These are phyloP conservation scores for Drosophila nigritarsus DNA, from an alignment of 2,888 invertebrate species.

Conservation along the genomic window DNA sequence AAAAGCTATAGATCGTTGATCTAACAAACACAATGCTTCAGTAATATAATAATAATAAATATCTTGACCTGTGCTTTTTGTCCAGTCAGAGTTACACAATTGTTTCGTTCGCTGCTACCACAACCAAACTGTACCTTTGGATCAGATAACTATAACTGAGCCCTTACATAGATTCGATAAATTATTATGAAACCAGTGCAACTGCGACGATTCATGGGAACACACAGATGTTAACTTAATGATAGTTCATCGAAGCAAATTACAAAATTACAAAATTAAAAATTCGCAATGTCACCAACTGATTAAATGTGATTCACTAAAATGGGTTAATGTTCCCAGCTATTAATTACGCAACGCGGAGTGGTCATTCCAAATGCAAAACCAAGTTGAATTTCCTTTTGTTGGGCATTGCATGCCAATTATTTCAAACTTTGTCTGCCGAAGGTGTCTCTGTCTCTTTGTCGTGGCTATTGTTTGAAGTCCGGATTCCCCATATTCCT, in stretches of 20 bases:
- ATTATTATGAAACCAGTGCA: too few relatives aligned
- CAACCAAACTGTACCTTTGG: not conserved
- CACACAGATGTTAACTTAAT: not conserved
- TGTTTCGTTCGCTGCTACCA: not conserved
- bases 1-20: not conserved
- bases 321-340: not conserved
- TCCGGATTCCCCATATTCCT: not conserved
- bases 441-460: not conserved
- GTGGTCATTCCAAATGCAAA: not conserved
- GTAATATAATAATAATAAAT: not conserved
- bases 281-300: not conserved
- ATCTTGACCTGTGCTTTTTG: not conserved
- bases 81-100: not conserved
- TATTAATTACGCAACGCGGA: not conserved
- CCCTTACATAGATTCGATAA: too few relatives aligned
- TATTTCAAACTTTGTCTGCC: not conserved
- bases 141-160: not conserved
- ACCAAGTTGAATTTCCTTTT: not conserved
- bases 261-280: not conserved
- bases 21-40: not conserved
- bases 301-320: not conserved
- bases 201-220: too few relatives aligned
- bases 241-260: not conserved
- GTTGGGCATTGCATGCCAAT: not conserved
- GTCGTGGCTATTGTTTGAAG: not conserved